Base-by-base conservation (phyloP, 2,797 vertebrate genomes). In the Cossypha polioptera region DNA sequence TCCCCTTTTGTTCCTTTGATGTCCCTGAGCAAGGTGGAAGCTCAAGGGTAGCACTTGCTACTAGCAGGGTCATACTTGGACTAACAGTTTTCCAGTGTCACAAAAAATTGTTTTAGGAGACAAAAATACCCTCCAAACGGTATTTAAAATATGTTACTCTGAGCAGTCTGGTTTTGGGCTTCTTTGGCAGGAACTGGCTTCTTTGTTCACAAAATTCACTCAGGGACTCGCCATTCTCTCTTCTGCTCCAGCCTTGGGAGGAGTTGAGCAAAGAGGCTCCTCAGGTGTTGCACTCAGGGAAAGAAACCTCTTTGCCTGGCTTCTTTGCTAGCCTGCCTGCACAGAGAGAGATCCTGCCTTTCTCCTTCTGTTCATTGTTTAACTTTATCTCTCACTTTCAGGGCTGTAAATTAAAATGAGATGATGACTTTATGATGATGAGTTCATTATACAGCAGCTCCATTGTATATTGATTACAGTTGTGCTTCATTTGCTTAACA, bases 361-460 rank as follows among this genome's bases (percentile, higher is more conserved):
- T 86, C 84, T 89, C 57, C 74, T 95, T 53, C 91, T 90, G 58
- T 48, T 93, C 76, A 53, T 78, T 92, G 81, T 95, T 95, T 75
- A 94, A 95, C 92, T 95, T 96, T 96, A 95, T 95, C 91, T 95
- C 85, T 74, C 76, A 11, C 72, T 94, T 91, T 89, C 95, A 92
- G 93, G 50, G 66, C 71, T 88, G 87, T 95, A 94, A 96, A 95
- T 96, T 94, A 89, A 89, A 95, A 95, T 28, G 68, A 91, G 85
- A 58, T 84, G 51, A 90, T 93, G 83, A 65, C 71, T 96, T 94
- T 78, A 95, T 69, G 90, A 72, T 94, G 88, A 94, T 95, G 93
- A 89, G 87, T 91, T 96, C 82, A 76, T 96, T 97, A 89, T 92
- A 50, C 78, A 54, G 82, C 38, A 93, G 31, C 71, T 92, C 88